Percentiles rank a stretch among this genome's conserved stretches.
These are phyloP conservation scores for Macrotus californicus DNA, from an alignment of 2,113 vertebrate genomes.

Conservation along the genomic window DNA sequence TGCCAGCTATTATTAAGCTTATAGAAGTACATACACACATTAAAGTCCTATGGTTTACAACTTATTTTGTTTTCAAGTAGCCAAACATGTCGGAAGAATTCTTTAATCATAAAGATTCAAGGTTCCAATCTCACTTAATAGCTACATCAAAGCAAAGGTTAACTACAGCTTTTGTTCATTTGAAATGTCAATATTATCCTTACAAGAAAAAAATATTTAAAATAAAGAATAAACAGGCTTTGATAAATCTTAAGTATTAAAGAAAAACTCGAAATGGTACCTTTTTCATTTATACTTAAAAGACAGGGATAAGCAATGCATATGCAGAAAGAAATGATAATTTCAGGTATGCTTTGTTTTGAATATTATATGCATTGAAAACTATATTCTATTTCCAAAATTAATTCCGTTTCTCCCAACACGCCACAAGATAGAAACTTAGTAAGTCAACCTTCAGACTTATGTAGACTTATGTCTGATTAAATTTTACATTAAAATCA, in stretches of 20 bases:
- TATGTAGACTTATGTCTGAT: not conserved
- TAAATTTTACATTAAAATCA: conserved; percentile 5
- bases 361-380: not conserved
- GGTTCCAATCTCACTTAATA: not conserved
- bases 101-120: not conserved
- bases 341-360: conserved; percentile 3
- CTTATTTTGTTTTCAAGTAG: not conserved
- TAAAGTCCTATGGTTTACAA: conserved; percentile 6
- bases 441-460: not conserved
- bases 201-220: not conserved
- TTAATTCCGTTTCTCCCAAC: not conserved
- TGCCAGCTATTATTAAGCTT: not conserved
- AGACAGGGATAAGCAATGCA: not conserved
- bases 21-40: not conserved
- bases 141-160: conserved; percentile 5
- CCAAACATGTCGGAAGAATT: not conserved
- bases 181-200: conserved; percentile 10
- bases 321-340: not conserved
- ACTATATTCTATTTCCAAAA: conserved; percentile 2
- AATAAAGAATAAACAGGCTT: not conserved
- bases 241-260: not conserved
- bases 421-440: not conserved
- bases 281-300: not conserved
- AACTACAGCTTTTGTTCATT: not conserved
- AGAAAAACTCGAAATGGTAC: not conserved